Conservation (phyloP, 92 coral and sea anemone species). For the Nematostella vectensis region DNA sequence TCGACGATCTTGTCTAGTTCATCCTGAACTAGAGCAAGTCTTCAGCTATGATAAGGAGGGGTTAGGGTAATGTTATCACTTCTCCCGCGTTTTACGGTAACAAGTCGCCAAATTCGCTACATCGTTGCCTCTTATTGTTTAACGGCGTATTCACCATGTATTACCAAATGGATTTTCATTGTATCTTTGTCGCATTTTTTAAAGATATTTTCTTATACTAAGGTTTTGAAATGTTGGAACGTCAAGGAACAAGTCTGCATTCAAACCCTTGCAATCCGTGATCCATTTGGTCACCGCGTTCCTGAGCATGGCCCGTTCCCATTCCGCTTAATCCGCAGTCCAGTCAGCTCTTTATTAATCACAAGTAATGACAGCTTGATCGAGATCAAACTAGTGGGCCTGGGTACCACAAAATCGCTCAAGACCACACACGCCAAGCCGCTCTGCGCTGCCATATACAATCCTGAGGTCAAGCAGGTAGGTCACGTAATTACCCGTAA, state of each 20-base stretch:
- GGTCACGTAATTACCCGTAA: too few relatives aligned
- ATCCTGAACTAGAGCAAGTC: slow-evolving; percentile 61
- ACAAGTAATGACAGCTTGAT: slow-evolving; percentile 78
- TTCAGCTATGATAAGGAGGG: slow-evolving; percentile 92
- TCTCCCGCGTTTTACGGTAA: too few relatives aligned
- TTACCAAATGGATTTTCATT: too few relatives aligned
- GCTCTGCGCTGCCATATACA: slow-evolving; percentile 68
- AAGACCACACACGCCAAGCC: slow-evolving; percentile 83
- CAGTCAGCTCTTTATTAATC: slow-evolving; percentile 69
- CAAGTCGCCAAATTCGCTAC: not conserved
- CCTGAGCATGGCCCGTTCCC: slow-evolving; percentile 97
- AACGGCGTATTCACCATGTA: too few relatives aligned
- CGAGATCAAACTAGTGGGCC: slow-evolving; percentile 68
- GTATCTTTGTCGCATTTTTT: too few relatives aligned
- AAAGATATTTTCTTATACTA: too few relatives aligned
- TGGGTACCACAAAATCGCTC: slow-evolving; percentile 31
- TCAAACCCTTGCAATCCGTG: slow-evolving; percentile 68
- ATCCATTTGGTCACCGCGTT: slow-evolving; percentile 81
- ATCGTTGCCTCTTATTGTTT: not conserved
- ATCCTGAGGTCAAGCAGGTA: slow-evolving; percentile 74
- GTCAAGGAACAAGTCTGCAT: slow-evolving; percentile 80
- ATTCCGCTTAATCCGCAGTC: slow-evolving; percentile 59
- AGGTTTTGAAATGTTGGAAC: slow-evolving; percentile 89
- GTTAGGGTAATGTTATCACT: too few relatives aligned
- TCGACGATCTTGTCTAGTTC: not conserved